Conservation (phyloP, 2,888 invertebrate genomes). For the Apamea sordens region DNA sequence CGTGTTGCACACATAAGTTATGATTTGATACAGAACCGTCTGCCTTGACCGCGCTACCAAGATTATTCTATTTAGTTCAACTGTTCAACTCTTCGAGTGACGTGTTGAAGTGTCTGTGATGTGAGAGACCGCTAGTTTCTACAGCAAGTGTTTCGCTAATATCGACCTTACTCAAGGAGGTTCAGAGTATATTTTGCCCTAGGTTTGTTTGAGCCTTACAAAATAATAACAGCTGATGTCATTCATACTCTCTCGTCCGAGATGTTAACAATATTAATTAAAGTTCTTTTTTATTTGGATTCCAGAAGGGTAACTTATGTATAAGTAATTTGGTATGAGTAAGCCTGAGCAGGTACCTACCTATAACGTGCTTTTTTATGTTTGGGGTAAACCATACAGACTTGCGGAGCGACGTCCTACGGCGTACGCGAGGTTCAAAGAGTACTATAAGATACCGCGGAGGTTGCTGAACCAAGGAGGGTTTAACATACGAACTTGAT, state of each 20-base stretch:
- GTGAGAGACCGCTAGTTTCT: slow-evolving; percentile 20
- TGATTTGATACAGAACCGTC: slow-evolving; percentile 53
- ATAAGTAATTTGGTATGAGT: neutral
- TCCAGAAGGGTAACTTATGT: neutral
- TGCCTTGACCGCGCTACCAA: slow-evolving; percentile 56
- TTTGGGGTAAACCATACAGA: neutral
- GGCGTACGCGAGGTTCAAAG: neutral
- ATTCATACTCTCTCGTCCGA: slow-evolving; percentile 13
- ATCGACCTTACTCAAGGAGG: neutral
- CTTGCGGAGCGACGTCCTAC: neutral
- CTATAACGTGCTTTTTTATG: neutral
- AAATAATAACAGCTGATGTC: slow-evolving; percentile 54
- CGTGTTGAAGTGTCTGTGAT: slow-evolving; percentile 8
- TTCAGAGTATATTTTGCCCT: slow-evolving; percentile 26
- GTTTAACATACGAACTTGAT: neutral
- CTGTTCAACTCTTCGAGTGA: slow-evolving; percentile 19
- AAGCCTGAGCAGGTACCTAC: neutral
- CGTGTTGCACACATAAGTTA: slow-evolving; percentile 45
- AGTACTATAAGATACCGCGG: too few species aligned
- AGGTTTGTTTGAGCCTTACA: neutral
- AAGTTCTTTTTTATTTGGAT: slow-evolving; percentile 1
- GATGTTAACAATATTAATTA: neutral
- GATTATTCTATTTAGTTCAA: slow-evolving; percentile 50
- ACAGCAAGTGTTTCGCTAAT: slow-evolving; percentile 15
- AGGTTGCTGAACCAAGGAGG: neutral